These are phyloP conservation scores for Mechanitis messenoides DNA, from an alignment of 2,888 invertebrate genomes.

Conservation along the genomic window DNA sequence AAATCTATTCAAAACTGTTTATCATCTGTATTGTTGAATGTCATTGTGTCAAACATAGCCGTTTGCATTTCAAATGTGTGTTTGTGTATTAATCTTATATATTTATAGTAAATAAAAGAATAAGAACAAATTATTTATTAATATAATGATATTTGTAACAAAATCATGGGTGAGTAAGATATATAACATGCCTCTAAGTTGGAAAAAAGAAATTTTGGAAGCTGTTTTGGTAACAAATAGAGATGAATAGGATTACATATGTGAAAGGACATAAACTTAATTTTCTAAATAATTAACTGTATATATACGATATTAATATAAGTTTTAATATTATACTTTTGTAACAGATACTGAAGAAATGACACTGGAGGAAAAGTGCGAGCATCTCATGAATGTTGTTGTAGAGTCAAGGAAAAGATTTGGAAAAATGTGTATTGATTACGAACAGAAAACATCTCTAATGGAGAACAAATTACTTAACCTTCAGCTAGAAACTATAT, in stretches of 20 bases:
- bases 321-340: neutral
- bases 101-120: no score
- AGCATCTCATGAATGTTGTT: slow-evolving; percentile 62
- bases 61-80: no score
- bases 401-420: slow-evolving; percentile 67
- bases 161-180: neutral
- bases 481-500: slow-evolving; percentile 49
- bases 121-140: no score
- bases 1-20: no score
- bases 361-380: slow-evolving; percentile 53
- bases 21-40: no score
- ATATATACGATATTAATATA: neutral
- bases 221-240: no score
- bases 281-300: neutral
- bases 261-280: no score
- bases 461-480: slow-evolving; percentile 59
- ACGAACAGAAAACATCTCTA: slow-evolving; percentile 50
- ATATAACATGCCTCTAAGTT: neutral
- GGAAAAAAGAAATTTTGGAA: no score
- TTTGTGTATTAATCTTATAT: no score
- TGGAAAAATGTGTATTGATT: slow-evolving; percentile 57
- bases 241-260: no score
- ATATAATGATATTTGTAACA: no score
- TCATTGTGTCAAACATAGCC: no score
- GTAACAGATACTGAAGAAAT: slow-evolving; percentile 44